Conservation (phyloP, 2,888 invertebrate genomes). For the Zhuqinia jingwanae region DNA sequence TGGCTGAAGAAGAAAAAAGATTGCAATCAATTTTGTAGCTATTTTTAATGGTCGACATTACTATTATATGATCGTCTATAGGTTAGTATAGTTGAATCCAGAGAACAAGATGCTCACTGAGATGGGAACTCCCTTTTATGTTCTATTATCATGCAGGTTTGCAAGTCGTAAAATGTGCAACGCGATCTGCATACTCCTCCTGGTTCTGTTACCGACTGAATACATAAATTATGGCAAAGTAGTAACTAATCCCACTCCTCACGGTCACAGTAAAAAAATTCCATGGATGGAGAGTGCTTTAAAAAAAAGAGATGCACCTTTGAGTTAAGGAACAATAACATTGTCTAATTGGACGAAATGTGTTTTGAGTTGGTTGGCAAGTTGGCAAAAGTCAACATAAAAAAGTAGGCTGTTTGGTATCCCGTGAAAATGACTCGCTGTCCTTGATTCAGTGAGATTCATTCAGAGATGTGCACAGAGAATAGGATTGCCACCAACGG, state of each 20-base stretch:
- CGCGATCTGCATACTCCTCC: not conserved
- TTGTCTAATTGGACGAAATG: too few species aligned
- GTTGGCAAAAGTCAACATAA: conserved; percentile 7
- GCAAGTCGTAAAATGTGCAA: not conserved
- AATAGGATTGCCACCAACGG: not conserved
- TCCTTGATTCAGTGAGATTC: too few species aligned
- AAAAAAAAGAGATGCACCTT: too few species aligned
- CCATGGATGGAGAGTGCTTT: too few species aligned
- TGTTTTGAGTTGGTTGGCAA: not conserved
- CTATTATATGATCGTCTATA: not conserved
- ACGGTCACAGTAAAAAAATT: too few species aligned
- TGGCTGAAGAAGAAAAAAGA: not conserved
- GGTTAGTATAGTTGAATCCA: not conserved
- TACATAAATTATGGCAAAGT: not conserved
- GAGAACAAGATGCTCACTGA: not conserved
- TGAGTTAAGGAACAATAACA: too few species aligned
- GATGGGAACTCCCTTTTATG: too few species aligned
- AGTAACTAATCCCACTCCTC: too few species aligned
- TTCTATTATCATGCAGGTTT: not conserved
- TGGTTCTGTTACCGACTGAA: too few species aligned
- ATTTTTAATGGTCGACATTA: conserved; percentile 4
- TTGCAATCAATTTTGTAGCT: conserved; percentile 15
- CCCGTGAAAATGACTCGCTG: not conserved
- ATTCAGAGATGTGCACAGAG: too few species aligned
- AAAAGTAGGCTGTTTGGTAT: not conserved